phyloP scores from a whole-genome alignment of 2,113 vertebrate species.

The Cheilinus undulatus region DNA sequence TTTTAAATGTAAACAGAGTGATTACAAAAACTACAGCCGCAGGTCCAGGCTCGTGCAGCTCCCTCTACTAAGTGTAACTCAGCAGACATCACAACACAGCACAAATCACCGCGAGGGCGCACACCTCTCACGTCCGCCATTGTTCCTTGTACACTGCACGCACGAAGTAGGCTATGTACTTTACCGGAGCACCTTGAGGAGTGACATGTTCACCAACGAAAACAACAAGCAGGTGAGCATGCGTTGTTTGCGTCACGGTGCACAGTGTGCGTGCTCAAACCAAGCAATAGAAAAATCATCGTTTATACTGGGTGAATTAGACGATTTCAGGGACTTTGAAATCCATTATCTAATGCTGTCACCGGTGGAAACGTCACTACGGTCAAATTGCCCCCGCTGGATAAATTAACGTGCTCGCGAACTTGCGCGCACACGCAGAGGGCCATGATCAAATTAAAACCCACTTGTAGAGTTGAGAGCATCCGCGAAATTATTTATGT shows the following conservation, averaged over 20 bases:
- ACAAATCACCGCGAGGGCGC: constrained; percentile 37
- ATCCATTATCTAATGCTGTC: constrained; percentile 85
- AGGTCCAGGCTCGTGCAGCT: constrained; percentile 6
- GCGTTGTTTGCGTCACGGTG: neutral
- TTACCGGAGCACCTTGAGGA: too few species aligned
- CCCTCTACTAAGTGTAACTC: constrained; percentile 33
- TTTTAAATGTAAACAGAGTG: constrained; percentile 37
- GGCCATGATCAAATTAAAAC: constrained; percentile 25
- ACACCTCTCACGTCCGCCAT: neutral
- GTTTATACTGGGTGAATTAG: constrained; percentile 59
- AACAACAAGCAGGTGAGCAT: constrained; percentile 31
- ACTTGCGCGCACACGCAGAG: neutral
- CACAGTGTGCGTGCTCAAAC: constrained; percentile 12
- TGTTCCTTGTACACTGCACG: neutral
- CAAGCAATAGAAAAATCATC: neutral
- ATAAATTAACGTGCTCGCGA: constrained; percentile 66
- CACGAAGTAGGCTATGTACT: too few species aligned
- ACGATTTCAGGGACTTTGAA: constrained; percentile 83
- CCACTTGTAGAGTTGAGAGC: constrained; percentile 8
- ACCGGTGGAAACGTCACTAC: constrained; percentile 82
- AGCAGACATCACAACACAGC: constrained; percentile 51
- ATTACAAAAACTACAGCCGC: constrained; percentile 18
- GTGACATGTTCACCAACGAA: too few species aligned
- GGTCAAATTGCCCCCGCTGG: constrained; percentile 83
- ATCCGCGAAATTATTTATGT: constrained; percentile 12